phyloP scores from a whole-genome alignment of 1,140 invertebrate species.

The Melanaphis sacchari region DNA sequence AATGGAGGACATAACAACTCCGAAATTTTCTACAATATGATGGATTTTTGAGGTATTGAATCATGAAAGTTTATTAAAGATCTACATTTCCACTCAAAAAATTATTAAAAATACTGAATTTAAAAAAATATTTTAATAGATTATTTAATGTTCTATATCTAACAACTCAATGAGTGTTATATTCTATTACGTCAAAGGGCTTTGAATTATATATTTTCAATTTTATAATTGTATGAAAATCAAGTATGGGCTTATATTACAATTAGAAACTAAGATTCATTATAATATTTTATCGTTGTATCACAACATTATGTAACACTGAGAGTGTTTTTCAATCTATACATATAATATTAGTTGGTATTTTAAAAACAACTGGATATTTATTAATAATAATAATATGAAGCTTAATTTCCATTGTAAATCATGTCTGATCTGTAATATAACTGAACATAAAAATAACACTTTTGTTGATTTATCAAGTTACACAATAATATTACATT shows the following conservation, averaged over 20 bases:
- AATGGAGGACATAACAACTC: not conserved
- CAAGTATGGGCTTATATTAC: no score
- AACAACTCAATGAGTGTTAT: no score
- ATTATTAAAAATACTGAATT: no score
- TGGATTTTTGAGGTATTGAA: not conserved
- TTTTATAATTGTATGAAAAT: no score
- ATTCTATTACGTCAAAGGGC: no score
- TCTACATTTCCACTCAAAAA: not conserved
- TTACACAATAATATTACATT: not conserved
- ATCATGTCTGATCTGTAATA: not conserved
- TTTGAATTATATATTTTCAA: no score
- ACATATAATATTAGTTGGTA: not conserved
- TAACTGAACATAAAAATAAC: not conserved
- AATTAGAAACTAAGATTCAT: no score
- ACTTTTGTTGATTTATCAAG: not conserved
- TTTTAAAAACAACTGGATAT: not conserved
- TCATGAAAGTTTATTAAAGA: not conserved
- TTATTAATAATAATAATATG: not conserved
- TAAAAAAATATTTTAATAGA: no score
- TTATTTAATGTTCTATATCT: no score
- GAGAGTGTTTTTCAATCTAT: no score
- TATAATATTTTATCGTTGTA: no score
- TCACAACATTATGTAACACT: no score
- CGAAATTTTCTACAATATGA: not conserved
- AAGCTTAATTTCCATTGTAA: not conserved